Evolutionary conservation across 2,113 vertebrate genomes (phyloP).

Genomic region (Barnardius zonarius): DNA sequence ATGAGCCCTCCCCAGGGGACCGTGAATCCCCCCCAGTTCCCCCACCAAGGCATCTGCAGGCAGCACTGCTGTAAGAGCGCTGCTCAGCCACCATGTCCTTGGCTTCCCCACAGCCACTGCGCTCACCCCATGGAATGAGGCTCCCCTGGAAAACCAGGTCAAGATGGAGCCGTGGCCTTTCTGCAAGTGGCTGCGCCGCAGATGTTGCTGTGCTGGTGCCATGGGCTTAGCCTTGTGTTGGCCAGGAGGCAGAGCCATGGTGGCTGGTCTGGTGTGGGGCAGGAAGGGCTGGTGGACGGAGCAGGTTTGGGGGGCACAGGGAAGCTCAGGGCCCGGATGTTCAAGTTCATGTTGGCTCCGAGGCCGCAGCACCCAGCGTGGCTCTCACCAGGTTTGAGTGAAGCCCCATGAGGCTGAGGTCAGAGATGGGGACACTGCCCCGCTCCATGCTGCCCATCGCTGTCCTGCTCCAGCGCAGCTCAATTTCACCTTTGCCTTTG

Average conservation of each 20-base stretch:
- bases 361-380: rapidly evolving
- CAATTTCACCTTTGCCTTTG: not conserved
- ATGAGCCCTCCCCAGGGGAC: not conserved
- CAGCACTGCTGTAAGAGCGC: rapidly evolving
- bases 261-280: rapidly evolving
- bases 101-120: rapidly evolving
- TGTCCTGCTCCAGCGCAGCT: not conserved
- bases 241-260: not conserved
- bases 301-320: not conserved
- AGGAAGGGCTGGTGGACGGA: not conserved
- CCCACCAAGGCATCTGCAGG: not conserved
- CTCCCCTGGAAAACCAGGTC: not conserved
- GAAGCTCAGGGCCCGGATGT: not conserved
- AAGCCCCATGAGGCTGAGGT: rapidly evolving
- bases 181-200: not conserved
- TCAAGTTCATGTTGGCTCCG: not conserved
- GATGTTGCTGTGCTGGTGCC: not conserved
- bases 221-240: not conserved
- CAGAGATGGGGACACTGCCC: not conserved
- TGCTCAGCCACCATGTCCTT: not conserved
- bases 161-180: not conserved
- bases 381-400: not conserved
- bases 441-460: rapidly evolving
- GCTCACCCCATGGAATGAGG: not conserved
- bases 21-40: not conserved